Conservation (phyloP, 2,797 vertebrate genomes). For the Pipistrellus pipistrellus region DNA sequence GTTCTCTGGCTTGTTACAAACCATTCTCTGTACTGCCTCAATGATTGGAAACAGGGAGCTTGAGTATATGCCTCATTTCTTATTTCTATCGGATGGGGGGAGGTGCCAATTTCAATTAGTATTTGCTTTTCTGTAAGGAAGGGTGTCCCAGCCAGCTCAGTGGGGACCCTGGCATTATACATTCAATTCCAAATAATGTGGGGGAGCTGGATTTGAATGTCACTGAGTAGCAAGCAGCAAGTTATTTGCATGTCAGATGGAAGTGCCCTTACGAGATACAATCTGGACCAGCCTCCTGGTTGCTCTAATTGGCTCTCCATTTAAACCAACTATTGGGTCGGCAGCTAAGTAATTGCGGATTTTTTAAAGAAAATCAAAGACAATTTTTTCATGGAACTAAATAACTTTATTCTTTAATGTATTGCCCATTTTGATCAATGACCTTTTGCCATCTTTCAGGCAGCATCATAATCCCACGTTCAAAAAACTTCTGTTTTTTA, state of each 20-base stretch:
- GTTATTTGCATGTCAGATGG: not conserved
- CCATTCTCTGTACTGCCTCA: constrained; percentile 36
- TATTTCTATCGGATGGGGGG: not conserved
- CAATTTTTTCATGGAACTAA: no score
- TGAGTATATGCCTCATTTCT: constrained; percentile 7
- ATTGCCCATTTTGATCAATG: no score
- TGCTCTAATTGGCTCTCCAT: constrained; percentile 39
- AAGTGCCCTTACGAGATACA: constrained; percentile 6
- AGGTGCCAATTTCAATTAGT: constrained; percentile 42
- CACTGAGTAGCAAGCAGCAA: not conserved
- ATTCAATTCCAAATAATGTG: constrained; percentile 16
- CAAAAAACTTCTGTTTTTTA: no score
- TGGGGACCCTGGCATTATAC: not conserved
- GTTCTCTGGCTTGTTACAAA: constrained; percentile 59
- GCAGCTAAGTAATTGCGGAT: no score
- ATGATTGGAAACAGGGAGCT: constrained; percentile 38
- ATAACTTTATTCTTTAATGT: no score
- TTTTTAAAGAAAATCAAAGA: no score
- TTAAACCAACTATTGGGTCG: constrained; percentile 69
- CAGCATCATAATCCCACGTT: no score
- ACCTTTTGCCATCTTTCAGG: no score
- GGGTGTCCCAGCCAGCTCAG: not conserved
- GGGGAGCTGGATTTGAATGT: constrained; percentile 22
- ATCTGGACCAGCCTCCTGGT: not conserved
- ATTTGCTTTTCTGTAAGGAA: constrained; percentile 49